Conservation (phyloP, 2,797 vertebrate genomes). For the Pygocentrus nattereri region DNA sequence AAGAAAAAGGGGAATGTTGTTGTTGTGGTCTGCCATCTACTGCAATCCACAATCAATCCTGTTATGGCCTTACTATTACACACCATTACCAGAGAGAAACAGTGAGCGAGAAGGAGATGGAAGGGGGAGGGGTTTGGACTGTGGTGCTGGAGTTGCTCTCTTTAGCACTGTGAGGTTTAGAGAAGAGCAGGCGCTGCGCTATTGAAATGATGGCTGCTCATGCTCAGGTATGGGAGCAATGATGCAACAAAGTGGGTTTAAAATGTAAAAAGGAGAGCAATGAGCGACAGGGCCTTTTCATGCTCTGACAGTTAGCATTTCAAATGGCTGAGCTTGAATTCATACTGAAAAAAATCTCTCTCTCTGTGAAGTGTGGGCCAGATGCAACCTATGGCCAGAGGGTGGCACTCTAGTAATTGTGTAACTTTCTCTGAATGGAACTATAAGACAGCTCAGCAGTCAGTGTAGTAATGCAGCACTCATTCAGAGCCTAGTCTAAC, state of each 20-base stretch:
- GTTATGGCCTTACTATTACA: constrained; percentile 16
- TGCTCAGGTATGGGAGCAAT: constrained; percentile 18
- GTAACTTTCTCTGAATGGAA: constrained; percentile 56
- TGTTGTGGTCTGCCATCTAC: background rate
- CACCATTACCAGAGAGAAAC: constrained; percentile 11
- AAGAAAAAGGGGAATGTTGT: no score
- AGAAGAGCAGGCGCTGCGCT: constrained; percentile 54
- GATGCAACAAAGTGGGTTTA: constrained; percentile 60
- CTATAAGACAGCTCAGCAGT: constrained; percentile 41
- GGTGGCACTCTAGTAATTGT: constrained; percentile 84
- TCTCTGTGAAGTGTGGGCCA: constrained; percentile 24
- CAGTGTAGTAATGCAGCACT: constrained; percentile 47
- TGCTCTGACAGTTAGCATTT: constrained; percentile 67
- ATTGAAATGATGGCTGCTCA: constrained; percentile 64
- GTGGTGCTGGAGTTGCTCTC: background rate
- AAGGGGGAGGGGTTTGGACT: background rate
- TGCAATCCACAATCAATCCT: constrained; percentile 14
- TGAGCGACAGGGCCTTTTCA: constrained; percentile 69
- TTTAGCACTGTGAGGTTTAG: constrained; percentile 51
- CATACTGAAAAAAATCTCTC: constrained; percentile 50
- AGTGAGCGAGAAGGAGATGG: constrained; percentile 26
- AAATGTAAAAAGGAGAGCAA: constrained; percentile 44
- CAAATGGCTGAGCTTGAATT: constrained; percentile 68
- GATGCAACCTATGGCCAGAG: constrained; percentile 66
- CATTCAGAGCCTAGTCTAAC: constrained; percentile 64